Conservation (phyloP, 2,797 vertebrate genomes). For the Galago senegalensis region DNA sequence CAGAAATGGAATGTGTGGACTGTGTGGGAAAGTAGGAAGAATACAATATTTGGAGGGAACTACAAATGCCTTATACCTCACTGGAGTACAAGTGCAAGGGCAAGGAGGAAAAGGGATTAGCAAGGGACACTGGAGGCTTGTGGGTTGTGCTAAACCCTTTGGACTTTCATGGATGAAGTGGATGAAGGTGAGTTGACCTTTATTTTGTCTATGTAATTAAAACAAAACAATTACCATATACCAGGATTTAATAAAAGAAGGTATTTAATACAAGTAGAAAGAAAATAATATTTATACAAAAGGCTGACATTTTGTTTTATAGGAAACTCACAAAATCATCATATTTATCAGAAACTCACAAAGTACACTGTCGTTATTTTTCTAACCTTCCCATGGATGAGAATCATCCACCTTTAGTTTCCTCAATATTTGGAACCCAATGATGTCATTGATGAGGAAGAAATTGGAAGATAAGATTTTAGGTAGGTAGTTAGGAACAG, state of each 20-base stretch:
- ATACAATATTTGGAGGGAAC: rapidly evolving
- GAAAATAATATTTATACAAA: neutral
- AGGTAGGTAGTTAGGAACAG: neutral
- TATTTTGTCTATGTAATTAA: neutral
- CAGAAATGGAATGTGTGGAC: neutral
- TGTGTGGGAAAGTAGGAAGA: neutral
- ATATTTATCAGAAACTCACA: neutral
- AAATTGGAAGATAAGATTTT: neutral
- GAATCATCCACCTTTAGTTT: neutral
- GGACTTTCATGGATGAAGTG: neutral
- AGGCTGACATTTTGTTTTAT: neutral
- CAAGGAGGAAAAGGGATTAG: neutral
- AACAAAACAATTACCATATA: neutral
- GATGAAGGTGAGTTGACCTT: neutral
- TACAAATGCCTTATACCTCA: neutral
- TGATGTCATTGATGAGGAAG: neutral
- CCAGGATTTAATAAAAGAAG: slow-evolving; percentile 22
- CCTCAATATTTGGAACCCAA: neutral
- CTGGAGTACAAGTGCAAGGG: neutral
- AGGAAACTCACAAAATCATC: neutral
- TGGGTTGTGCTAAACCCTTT: neutral
- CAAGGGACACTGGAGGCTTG: neutral
- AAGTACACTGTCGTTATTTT: neutral
- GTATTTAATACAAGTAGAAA: neutral
- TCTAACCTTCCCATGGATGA: neutral